These are phyloP conservation scores for Florisuga fusca DNA, from an alignment of 2,797 vertebrate genomes.

Conservation along the genomic window DNA sequence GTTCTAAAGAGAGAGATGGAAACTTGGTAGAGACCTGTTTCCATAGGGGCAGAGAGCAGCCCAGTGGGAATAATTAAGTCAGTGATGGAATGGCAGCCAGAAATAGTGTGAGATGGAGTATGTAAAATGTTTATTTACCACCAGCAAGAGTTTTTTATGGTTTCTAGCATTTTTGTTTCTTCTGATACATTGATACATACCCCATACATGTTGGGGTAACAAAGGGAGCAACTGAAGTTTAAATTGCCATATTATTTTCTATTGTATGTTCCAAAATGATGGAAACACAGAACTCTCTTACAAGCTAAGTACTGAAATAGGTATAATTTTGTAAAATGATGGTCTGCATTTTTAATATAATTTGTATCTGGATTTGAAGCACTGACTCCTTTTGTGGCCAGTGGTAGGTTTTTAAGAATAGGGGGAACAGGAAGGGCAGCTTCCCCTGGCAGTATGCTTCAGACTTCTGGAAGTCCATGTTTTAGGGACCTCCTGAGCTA, in stretches of 20 bases:
- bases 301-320: not conserved
- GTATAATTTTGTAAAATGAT: not conserved
- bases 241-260: not conserved
- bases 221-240: not conserved
- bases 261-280: not conserved
- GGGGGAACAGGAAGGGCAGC: not conserved
- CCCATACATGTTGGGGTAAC: not conserved
- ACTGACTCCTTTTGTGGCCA: not conserved
- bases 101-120: not conserved
- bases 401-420: constrained; percentile 3
- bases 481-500: constrained; percentile 23
- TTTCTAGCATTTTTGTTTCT: not conserved
- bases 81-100: not conserved
- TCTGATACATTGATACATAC: not conserved
- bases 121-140: not conserved
- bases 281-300: not conserved
- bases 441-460: not conserved
- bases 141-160: not conserved
- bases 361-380: not conserved
- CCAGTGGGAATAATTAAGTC: not conserved
- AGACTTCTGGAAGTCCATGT: not conserved
- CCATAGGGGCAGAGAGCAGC: not conserved
- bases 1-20: not conserved
- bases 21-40: not conserved
- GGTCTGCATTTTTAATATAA: not conserved